Evolutionary conservation across 2,888 invertebrate genomes (phyloP).

Genomic region (Syrista parreyssii): DNA sequence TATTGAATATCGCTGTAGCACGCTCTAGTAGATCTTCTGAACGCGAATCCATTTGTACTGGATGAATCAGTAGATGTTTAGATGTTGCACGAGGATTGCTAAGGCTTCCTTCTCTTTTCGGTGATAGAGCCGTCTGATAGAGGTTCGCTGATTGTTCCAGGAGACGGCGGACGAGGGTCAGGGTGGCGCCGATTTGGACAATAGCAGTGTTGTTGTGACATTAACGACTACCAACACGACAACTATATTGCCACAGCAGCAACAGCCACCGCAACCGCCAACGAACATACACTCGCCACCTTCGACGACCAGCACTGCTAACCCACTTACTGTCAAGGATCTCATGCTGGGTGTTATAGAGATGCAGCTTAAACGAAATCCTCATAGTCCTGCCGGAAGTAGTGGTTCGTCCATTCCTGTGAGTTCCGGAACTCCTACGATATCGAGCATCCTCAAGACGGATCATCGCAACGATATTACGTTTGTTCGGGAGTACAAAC

Average conservation of each 20-base stretch:
- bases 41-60: neutral
- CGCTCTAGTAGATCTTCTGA: constrained; percentile 2
- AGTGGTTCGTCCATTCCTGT: constrained; percentile 56
- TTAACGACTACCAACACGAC: constrained; percentile 48
- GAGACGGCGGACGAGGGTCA: constrained; percentile 91
- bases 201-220: constrained; percentile 50
- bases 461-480: constrained; percentile 70
- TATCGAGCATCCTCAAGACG: constrained; percentile 72
- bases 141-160: constrained; percentile 62
- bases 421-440: constrained; percentile 70
- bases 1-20: neutral
- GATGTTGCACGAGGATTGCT: neutral
- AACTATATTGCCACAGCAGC: constrained; percentile 34
- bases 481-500: constrained; percentile 69
- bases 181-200: constrained; percentile 65
- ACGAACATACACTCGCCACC: constrained; percentile 54
- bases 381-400: constrained; percentile 67
- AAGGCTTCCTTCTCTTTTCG: constrained; percentile 30
- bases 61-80: neutral
- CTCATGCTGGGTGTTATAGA: constrained; percentile 87
- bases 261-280: constrained; percentile 43
- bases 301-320: constrained; percentile 62
- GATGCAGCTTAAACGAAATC: constrained; percentile 77
- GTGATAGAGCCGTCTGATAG: constrained; percentile 64
- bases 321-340: constrained; percentile 82